phyloP scores from a whole-genome alignment of 2,113 vertebrate species.

The Ciconia boyciana region DNA sequence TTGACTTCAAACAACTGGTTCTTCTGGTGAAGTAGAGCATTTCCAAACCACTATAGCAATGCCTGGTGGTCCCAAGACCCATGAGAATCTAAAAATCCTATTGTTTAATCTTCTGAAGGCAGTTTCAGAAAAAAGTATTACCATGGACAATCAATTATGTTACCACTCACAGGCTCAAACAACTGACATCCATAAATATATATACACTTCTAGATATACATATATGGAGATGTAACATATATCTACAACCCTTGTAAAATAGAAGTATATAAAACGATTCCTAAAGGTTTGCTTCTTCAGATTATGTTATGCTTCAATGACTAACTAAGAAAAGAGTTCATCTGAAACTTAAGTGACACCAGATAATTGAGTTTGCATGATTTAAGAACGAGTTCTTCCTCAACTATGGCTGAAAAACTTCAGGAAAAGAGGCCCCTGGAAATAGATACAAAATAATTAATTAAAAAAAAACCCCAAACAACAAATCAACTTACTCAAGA shows the following conservation, averaged over 20 bases:
- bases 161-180: background rate
- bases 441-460: background rate
- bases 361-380: background rate
- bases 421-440: background rate
- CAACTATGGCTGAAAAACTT: background rate
- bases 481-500: background rate
- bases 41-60: background rate
- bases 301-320: background rate
- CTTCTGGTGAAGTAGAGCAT: background rate
- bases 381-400: background rate
- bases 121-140: background rate
- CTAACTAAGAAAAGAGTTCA: background rate
- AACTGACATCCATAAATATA: background rate
- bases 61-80: background rate
- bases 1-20: background rate
- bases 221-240: background rate
- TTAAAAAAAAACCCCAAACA: background rate
- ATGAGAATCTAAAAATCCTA: background rate
- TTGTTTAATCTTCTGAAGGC: background rate
- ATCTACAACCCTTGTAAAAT: background rate
- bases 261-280: background rate
- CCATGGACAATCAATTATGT: background rate
- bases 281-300: background rate
- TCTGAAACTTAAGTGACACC: background rate
- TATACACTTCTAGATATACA: background rate